phyloP scores from a whole-genome alignment of 1,140 invertebrate genomes.

The Drosophila oshimai region DNA sequence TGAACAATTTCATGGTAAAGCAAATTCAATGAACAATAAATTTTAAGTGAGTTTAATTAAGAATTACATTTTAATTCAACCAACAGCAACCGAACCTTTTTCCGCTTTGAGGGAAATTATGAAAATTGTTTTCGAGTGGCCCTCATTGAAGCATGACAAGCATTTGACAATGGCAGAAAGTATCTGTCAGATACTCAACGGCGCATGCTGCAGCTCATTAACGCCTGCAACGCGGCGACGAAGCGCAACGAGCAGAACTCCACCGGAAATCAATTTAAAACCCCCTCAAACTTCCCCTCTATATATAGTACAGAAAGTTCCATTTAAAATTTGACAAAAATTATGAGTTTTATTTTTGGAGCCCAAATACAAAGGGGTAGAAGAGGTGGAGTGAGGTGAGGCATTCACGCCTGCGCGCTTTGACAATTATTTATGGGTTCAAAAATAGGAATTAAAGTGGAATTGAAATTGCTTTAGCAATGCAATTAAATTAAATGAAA shows the following conservation, averaged over 20 bases:
- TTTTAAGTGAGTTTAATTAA: slow-evolving; percentile 73
- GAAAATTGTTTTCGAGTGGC: slow-evolving; percentile 32
- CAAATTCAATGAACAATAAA: slow-evolving; percentile 51
- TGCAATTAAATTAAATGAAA: slow-evolving; percentile 70
- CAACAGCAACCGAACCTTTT: slow-evolving; percentile 15
- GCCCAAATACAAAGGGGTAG: slow-evolving; percentile 6
- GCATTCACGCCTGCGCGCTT: slow-evolving; percentile 61
- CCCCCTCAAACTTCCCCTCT: neutral
- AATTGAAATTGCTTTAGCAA: slow-evolving; percentile 61
- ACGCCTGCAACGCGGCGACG: slow-evolving; percentile 61
- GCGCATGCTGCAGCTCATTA: slow-evolving; percentile 76
- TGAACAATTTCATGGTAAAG: slow-evolving; percentile 70
- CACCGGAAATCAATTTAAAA: slow-evolving; percentile 70
- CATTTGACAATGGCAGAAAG: slow-evolving; percentile 55
- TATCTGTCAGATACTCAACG: slow-evolving; percentile 64
- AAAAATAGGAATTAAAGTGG: slow-evolving; percentile 41
- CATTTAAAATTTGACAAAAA: slow-evolving; percentile 34
- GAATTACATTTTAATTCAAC: slow-evolving; percentile 72
- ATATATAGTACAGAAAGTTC: slow-evolving; percentile 16
- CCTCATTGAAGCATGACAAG: slow-evolving; percentile 69
- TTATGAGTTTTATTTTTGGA: slow-evolving; percentile 56
- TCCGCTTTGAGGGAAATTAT: slow-evolving; percentile 26
- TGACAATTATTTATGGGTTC: slow-evolving; percentile 37
- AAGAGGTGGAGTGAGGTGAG: slow-evolving; percentile 5
- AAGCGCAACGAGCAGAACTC: slow-evolving; percentile 53